Conservation (phyloP, 2,113 vertebrate species). For the Polypterus bichir region DNA sequence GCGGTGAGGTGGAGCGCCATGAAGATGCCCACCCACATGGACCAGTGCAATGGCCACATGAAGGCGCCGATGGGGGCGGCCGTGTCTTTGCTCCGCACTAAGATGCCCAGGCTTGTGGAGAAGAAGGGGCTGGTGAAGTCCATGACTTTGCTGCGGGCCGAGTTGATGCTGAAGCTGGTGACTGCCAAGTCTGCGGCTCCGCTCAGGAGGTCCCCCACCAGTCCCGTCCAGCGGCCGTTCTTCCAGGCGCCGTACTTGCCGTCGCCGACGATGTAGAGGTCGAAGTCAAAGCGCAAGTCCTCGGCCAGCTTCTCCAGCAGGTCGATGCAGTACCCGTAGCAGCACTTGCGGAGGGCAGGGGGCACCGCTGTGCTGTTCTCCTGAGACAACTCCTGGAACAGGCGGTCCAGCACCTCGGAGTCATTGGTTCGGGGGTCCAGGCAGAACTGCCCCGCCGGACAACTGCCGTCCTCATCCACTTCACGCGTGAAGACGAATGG, state of each 20-base stretch:
- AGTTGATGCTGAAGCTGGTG: conserved; percentile 92
- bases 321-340: conserved; percentile 91
- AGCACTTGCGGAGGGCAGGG: conserved; percentile 60
- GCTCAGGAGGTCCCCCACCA: conserved; percentile 78
- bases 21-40: conserved; percentile 93
- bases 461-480: conserved; percentile 67
- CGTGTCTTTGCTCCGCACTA: conserved; percentile 77
- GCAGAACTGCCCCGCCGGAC: conserved; percentile 72
- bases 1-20: conserved; percentile 80
- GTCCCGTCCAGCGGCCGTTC: conserved; percentile 76
- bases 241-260: conserved; percentile 80
- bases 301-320: conserved; percentile 78
- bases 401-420: conserved; percentile 46
- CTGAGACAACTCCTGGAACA: conserved; percentile 45
- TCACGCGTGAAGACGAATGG: conserved; percentile 81
- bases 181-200: conserved; percentile 86
- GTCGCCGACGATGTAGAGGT: conserved; percentile 87
- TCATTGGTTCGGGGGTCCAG: conserved; percentile 64
- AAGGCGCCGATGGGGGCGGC: conserved; percentile 84
- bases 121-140: conserved; percentile 97
- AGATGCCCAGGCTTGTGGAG: conserved; percentile 91
- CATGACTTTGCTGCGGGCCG: conserved; percentile 74
- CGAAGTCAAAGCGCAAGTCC: conserved; percentile 75
- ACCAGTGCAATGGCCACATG: conserved; percentile 95
- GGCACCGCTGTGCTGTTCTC: conserved; percentile 52